Conservation (phyloP, 2,888 invertebrate species). For the Chesias legatella region DNA sequence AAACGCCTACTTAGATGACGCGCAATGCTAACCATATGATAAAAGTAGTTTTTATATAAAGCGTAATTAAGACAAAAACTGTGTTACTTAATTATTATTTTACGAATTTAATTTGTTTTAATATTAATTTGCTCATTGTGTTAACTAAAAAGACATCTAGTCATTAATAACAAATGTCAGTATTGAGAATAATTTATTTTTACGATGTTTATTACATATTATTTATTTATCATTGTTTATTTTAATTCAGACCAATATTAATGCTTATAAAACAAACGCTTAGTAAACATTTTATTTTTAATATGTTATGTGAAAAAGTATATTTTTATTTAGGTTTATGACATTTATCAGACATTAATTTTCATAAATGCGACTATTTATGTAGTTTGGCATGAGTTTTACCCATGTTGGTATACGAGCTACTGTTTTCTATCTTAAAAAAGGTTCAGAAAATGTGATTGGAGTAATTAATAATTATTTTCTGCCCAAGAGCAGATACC, state of each 20-base stretch:
- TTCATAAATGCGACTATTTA: too few relatives aligned
- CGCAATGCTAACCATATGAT: conserved; percentile 28
- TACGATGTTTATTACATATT: conserved; percentile 17
- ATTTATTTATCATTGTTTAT: conserved; percentile 13
- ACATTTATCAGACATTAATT: too few relatives aligned
- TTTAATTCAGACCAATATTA: conserved; percentile 14
- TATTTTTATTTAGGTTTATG: too few relatives aligned
- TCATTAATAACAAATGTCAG: conserved; percentile 44
- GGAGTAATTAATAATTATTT: too few relatives aligned
- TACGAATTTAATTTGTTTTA: conserved; percentile 25
- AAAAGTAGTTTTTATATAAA: conserved; percentile 18
- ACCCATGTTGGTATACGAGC: too few relatives aligned
- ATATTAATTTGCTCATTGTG: conserved; percentile 31
- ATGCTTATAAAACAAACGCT: conserved; percentile 9
- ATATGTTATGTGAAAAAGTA: too few relatives aligned
- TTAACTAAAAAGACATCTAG: conserved; percentile 50
- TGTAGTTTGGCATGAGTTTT: too few relatives aligned
- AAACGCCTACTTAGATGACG: conserved; percentile 18
- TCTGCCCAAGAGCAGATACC: too few relatives aligned
- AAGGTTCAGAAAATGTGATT: too few relatives aligned
- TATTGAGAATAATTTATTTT: conserved; percentile 33
- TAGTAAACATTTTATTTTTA: conserved; percentile 10
- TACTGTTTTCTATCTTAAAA: too few relatives aligned
- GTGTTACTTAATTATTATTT: conserved; percentile 25
- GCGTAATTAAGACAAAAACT: conserved; percentile 19